Evolutionary conservation across 2,113 vertebrate species (phyloP).

Genomic region (Microtus montanus): DNA sequence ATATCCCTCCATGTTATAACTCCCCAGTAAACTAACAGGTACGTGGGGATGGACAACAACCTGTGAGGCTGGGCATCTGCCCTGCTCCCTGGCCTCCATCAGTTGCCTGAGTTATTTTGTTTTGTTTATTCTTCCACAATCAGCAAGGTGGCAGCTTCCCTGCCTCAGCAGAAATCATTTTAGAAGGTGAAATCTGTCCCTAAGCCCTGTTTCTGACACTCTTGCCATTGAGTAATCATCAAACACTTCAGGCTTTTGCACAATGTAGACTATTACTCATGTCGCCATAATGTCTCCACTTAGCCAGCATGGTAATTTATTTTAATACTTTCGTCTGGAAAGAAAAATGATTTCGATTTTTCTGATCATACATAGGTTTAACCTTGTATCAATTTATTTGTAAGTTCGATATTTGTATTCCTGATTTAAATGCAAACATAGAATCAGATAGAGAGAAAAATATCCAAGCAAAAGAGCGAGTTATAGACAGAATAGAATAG

Average conservation of each 20-base stretch:
- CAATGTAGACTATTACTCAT: constrained; percentile 71
- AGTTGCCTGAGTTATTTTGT: constrained; percentile 65
- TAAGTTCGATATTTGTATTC: constrained; percentile 75
- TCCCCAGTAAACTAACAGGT: constrained; percentile 51
- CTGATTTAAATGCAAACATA: constrained; percentile 60
- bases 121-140: constrained; percentile 69
- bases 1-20: constrained; percentile 39
- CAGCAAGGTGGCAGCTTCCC: constrained; percentile 60
- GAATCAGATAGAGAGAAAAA: constrained; percentile 65
- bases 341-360: constrained; percentile 77
- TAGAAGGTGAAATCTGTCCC: constrained; percentile 69
- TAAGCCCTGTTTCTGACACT: constrained; percentile 69
- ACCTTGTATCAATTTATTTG: constrained; percentile 75
- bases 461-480: constrained; percentile 10
- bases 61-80: constrained; percentile 19
- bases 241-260: constrained; percentile 63
- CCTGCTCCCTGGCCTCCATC: constrained; percentile 3
- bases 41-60: constrained; percentile 31
- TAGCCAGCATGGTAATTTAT: constrained; percentile 70
- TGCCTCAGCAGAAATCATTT: constrained; percentile 67
- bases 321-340: constrained; percentile 78
- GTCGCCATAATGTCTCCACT: constrained; percentile 63
- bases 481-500: constrained; percentile 21
- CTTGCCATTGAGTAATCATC: constrained; percentile 63
- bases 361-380: constrained; percentile 69